Evolutionary conservation across 2,888 invertebrate genomes (phyloP), one percentile per base, ranked within the genome.

Genomic region (Leucophora obtusa): DNA sequence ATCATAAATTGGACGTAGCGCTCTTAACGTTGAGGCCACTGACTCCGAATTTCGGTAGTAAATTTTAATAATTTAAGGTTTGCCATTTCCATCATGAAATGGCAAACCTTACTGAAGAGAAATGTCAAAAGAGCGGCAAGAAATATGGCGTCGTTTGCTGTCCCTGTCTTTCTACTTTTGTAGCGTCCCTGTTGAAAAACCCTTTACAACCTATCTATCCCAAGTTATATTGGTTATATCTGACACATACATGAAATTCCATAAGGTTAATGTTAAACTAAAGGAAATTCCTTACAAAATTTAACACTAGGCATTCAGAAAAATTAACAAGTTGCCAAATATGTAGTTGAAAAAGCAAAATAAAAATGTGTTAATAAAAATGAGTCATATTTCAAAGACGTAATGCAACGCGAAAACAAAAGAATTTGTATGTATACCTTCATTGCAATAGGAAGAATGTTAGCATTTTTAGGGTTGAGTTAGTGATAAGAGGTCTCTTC

Each of bases 251-350:
- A 50, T 73, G 60, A 47, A 69, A 62, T 69, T 50, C 53, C 69
- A 69, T 68, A 54, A 50, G n/a, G 28, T 53, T 60, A 60, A 47
- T 50, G 21, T 24, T 35, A 73, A 81, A 75, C 73, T 65, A 76
- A 87, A 89, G 88, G 87, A 89, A 89, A 90, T 90, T 90, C 89
- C 88, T 87, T 83, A 85, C 86, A 85, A 88, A 86, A 86, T 86
- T 86, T 88, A 83, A 15, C 62, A 86, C 77, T 87, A 87, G 89
- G 90, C 84, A 83, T 83, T 33, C 89, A 89, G 83, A 63, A 58
- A 51, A n/a, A 1, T 0, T 15, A 68, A 71, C 21, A 51, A 17
- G 60, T 56, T 0, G 0, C 1, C 18, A 53, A 66, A 75, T n/a
- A 14, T n/a, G 43, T 47, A n/a, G n/a, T n/a, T 38, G 0, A 47